Base-by-base conservation (phyloP, 2,113 vertebrate species). In the Spheniscus mendiculus region DNA sequence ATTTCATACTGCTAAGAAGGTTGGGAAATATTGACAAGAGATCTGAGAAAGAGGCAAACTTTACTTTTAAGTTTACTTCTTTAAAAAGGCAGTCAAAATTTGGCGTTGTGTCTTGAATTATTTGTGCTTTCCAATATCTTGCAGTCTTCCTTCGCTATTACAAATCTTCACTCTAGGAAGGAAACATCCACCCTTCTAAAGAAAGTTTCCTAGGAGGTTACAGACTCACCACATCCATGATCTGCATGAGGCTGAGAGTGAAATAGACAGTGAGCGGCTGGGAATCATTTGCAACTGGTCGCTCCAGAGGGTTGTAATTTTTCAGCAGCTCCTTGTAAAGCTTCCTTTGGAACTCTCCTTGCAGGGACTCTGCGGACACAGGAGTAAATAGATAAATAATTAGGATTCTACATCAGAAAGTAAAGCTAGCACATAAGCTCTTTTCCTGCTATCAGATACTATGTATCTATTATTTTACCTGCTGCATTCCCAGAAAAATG, bases 191-290 rank as follows among this genome's bases (percentile, higher is more conserved):
- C 14, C 17, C 18, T 87, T 84, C 58, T 61, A 80, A 89, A 73
- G 15, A 66, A 55, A 65, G 23, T 66, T 87, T 93, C 58, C 45
- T 83, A 18, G 29, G 40, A 72, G 63, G 21, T 66, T 61, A 32
- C 17, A 87, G 47, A 98, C 99, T 96, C 95, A 99, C 99, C 99
- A 99, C 99, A 70, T 99, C 99, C 98, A 99, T 99, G 96, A 99
- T 99, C 98, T 99, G 99, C 98, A 99, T 99, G 83, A 99, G 98
- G 93, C 97, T 99, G 77, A 99, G 97, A 49, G 99, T 99, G 93
- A 99, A 99, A 69, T 98, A 96, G 38, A 99, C 99, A 0, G 99
- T 99, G 84, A 99, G 99, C 0, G 98, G 97, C 62, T 99, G 98
- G 22, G 99, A 99, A 89, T 99, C 99, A 59, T 99, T 99, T 77